phyloP scores from a whole-genome alignment of 2,888 invertebrate species.

The Drosophila falleni region DNA sequence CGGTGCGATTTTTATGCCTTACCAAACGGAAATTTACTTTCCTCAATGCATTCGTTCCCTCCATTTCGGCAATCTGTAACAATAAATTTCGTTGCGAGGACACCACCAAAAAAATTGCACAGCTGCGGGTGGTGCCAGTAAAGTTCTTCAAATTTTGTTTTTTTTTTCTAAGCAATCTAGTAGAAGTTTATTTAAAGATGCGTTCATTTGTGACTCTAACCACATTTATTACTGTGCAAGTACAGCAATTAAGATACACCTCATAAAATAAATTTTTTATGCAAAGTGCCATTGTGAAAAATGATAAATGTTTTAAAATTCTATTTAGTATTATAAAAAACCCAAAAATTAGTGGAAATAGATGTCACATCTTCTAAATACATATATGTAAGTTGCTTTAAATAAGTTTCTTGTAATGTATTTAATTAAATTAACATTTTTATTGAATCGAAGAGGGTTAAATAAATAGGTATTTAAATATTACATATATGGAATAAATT shows the following conservation, averaged over 20 bases:
- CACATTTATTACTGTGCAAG: neutral
- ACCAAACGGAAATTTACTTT: conserved; percentile 53
- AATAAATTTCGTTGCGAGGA: conserved; percentile 50
- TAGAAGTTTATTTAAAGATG: neutral
- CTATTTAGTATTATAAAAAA: no score
- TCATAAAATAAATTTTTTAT: neutral
- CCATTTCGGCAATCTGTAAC: conserved; percentile 54
- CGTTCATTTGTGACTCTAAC: neutral
- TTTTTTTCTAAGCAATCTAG: neutral
- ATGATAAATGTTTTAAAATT: no score
- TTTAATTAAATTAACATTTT: no score
- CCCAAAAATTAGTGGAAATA: no score
- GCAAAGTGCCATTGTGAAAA: neutral
- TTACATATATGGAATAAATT: no score
- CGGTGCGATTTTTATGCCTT: conserved; percentile 36
- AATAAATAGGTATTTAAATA: no score
- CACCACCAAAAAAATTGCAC: conserved; percentile 2
- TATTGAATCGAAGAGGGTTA: no score
- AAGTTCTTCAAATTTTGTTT: conserved; percentile 16
- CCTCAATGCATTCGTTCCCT: conserved; percentile 12
- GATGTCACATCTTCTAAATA: no score
- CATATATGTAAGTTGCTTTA: no score
- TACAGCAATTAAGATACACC: conserved; percentile 1
- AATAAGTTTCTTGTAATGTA: no score
- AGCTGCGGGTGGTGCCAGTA: conserved; percentile 13